A percentile compares a stretch with the other conserved stretches of the same genome.
Conservation (phyloP, 92 coral and sea anemone species). For the Galaxea fascicularis region DNA sequence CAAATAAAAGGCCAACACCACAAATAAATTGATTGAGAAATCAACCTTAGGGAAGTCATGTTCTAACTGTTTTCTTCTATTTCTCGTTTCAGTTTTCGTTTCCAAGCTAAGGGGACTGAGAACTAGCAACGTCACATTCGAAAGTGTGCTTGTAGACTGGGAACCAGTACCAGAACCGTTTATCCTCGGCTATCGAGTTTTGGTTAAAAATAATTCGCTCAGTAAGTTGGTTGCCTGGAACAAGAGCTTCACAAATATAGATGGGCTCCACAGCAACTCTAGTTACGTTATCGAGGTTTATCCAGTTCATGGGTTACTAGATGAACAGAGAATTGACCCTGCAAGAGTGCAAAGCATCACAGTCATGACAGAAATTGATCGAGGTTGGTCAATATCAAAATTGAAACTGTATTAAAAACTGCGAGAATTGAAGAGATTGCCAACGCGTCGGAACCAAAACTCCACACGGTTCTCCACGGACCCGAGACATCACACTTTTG, state of each 20-base stretch:
- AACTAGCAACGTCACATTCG: background rate
- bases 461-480: too few species aligned
- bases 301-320: slow-evolving; percentile 29
- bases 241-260: background rate
- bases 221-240: slow-evolving; percentile 3
- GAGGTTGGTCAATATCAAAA: slow-evolving; percentile 2
- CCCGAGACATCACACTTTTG: too few species aligned
- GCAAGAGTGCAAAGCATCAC: background rate
- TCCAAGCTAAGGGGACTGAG: slow-evolving; percentile 7
- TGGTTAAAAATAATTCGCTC: background rate
- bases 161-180: slow-evolving; percentile 33
- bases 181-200: slow-evolving; percentile 23
- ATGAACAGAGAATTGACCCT: background rate
- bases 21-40: background rate
- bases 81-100: slow-evolving; percentile 8
- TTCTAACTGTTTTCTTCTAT: background rate
- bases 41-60: background rate
- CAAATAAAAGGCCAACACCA: too few species aligned
- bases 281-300: slow-evolving; percentile 8
- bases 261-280: slow-evolving; percentile 35
- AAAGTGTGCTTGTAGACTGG: slow-evolving; percentile 30
- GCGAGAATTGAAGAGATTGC: too few species aligned
- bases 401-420: too few species aligned
- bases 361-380: slow-evolving; percentile 1
- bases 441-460: too few species aligned